phyloP scores from a whole-genome alignment of 2,113 vertebrate species.

The Polyodon spathula region DNA sequence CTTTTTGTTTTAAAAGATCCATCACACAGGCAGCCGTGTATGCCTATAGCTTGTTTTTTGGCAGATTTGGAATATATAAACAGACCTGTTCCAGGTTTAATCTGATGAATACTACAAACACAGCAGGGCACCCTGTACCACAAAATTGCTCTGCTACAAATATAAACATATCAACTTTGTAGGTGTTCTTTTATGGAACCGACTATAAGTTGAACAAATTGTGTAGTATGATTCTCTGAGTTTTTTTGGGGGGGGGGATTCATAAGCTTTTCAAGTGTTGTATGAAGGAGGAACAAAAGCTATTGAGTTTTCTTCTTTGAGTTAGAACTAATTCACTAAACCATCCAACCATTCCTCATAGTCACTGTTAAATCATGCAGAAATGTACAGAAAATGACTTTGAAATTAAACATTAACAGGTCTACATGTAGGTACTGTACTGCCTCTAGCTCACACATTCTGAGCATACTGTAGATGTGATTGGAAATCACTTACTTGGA shows the following conservation, averaged over 20 bases:
- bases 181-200: not conserved
- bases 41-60: not conserved
- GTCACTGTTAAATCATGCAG: slow-evolving; percentile 7
- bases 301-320: not conserved
- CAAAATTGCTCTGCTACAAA: not conserved
- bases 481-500: too few species aligned
- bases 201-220: slow-evolving; percentile 17
- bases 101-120: not conserved
- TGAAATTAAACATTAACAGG: slow-evolving; percentile 3
- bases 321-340: slow-evolving; percentile 7
- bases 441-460: not conserved
- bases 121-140: not conserved
- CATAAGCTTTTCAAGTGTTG: slow-evolving; percentile 2
- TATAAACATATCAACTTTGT: not conserved
- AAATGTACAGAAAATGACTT: not conserved
- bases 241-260: slow-evolving; percentile 17
- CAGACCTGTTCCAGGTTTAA: not conserved
- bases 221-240: slow-evolving; percentile 13
- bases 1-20: not conserved
- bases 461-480: too few species aligned
- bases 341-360: slow-evolving; percentile 4
- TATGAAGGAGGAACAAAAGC: not conserved
- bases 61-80: not conserved
- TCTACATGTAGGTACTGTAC: not conserved
- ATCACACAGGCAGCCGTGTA: not conserved